Evolutionary conservation across 2,113 vertebrate species (phyloP), one percentile per base, ranked within the genome.

Genomic region (Hippocampus barbouri): DNA sequence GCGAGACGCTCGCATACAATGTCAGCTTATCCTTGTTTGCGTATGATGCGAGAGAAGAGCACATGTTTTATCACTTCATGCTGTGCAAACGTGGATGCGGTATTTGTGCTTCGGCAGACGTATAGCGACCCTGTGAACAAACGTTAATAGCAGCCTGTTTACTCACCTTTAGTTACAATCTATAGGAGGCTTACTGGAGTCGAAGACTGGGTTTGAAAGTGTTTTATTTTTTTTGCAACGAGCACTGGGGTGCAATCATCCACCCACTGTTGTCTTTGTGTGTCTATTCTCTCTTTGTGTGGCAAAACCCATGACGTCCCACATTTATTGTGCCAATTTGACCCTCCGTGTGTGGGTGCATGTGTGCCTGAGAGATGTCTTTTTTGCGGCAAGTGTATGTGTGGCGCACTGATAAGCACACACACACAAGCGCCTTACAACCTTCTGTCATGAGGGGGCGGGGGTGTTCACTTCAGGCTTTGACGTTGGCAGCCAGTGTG

Each of bases 321-420:
- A 3, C 25, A 8, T 18, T 61, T 30, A 61, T 34, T 61, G 59
- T 34, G 59, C 3, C 15, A 27, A 23, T 25, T 57, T 57, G 53
- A 57, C 54, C 54, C 12, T 66, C 47, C 41, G 34, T 67, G 25
- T 47, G 47, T n/a, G 71, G 27, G 51, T 40, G 66, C 23, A 45
- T 23, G 68, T 15, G 3, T 64, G 54, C 64, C 25, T 62, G 15
- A 51, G 45, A 34, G 12, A 18, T 30, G 14, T 71, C n/a, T 65
- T 65, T 45, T 65, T 65, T 43, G 62, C 16, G 8, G 60, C 43
- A 60, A 59, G 34, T 47, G 43, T 59, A 25, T 27, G 51, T 77
- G 73, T 62, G 11, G 30, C 60, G 16, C 23, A 62, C 25, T 78
- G 82, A 87, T 83, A 83, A 86, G 75, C 54, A 60, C 61, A 68